These are phyloP conservation scores for Lutjanus erythropterus DNA, from an alignment of 2,113 vertebrate species.

Conservation along the genomic window DNA sequence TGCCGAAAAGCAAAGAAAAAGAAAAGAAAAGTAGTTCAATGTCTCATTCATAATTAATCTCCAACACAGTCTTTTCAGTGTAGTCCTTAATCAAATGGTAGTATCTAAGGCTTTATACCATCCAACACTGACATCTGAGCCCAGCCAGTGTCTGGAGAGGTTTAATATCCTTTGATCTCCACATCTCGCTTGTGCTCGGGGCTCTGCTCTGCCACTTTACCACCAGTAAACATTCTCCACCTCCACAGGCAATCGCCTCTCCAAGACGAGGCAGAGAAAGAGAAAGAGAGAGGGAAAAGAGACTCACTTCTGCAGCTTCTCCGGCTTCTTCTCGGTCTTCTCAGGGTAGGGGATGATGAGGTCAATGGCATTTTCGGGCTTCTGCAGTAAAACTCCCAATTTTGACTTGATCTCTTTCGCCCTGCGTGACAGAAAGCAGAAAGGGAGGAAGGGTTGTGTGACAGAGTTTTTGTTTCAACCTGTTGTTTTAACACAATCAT, in stretches of 20 bases:
- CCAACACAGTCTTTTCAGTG: background rate
- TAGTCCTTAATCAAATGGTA: background rate
- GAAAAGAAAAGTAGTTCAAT: background rate
- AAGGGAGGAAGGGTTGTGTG: background rate
- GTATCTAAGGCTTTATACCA: background rate
- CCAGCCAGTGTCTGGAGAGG: constrained; percentile 8
- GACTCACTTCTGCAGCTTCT: constrained; percentile 93
- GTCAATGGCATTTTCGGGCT: constrained; percentile 92
- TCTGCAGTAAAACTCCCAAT: constrained; percentile 94
- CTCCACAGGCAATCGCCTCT: background rate
- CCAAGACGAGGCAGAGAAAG: background rate
- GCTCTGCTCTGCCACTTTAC: constrained; percentile 13
- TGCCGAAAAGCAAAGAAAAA: background rate
- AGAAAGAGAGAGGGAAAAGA: background rate
- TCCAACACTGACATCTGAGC: background rate
- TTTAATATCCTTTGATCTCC: constrained; percentile 29
- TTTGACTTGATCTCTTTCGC: constrained; percentile 98
- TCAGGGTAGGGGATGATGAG: constrained; percentile 93
- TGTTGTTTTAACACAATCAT: background rate
- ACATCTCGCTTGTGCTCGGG: background rate
- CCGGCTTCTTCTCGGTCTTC: constrained; percentile 92
- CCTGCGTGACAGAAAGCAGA: constrained; percentile 80
- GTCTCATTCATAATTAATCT: background rate
- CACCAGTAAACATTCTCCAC: background rate
- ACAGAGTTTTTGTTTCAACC: background rate